Evolutionary conservation across 2,888 invertebrate species (phyloP).

Genomic region (Steinernema scapterisci): DNA sequence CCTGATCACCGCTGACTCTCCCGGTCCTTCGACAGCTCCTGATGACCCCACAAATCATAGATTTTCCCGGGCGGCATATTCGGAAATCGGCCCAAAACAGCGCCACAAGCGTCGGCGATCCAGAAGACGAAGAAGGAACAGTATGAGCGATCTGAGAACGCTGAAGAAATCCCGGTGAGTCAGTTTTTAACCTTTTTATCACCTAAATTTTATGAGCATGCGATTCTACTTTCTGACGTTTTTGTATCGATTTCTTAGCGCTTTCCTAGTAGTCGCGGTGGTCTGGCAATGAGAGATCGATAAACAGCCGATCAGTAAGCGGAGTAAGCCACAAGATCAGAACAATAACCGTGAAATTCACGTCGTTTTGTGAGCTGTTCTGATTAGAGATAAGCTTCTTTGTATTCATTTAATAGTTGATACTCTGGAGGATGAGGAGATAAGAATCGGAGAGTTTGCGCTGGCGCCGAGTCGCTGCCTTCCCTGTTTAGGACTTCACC

Average conservation of each 20-base stretch:
- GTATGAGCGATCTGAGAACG: not conserved
- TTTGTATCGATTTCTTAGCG: not conserved
- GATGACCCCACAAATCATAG: not conserved
- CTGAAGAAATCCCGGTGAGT: not conserved
- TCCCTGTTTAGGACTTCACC: too few species aligned
- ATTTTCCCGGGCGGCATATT: not conserved
- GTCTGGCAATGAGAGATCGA: not conserved
- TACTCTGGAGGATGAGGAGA: not conserved
- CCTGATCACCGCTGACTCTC: not conserved
- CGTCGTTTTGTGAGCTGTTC: not conserved
- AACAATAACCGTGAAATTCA: not conserved
- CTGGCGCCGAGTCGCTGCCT: too few species aligned
- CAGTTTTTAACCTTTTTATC: too few species aligned
- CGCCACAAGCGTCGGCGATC: not conserved
- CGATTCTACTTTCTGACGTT: not conserved
- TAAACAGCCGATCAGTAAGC: not conserved
- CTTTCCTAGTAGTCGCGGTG: not conserved
- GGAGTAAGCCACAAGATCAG: not conserved
- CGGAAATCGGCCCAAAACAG: not conserved
- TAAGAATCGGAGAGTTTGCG: too few species aligned
- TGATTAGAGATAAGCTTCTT: conserved; percentile 21
- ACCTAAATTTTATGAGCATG: too few species aligned
- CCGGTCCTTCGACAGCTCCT: too few species aligned
- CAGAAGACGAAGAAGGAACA: conserved; percentile 3
- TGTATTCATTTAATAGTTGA: conserved; percentile 15